Evolutionary conservation across 2,113 vertebrate genomes (phyloP).

Genomic region (Triplophysa dalaica): DNA sequence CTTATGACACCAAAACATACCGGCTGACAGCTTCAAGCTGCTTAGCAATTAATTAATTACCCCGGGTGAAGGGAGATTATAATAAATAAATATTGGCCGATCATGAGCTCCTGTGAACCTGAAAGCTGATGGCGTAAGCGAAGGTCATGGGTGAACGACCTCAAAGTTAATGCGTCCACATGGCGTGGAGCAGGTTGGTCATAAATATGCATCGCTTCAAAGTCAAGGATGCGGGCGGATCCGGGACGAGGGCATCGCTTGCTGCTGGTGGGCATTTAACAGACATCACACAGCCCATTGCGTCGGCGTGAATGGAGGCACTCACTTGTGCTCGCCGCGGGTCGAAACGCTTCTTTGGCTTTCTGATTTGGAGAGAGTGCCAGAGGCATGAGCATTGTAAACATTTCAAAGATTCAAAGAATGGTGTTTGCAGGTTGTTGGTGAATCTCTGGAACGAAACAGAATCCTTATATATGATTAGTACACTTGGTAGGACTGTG

Average conservation of each 20-base stretch:
- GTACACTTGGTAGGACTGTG: constrained; percentile 33
- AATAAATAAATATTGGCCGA: constrained; percentile 48
- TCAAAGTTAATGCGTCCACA: constrained; percentile 68
- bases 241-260: constrained; percentile 54
- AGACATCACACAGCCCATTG: constrained; percentile 60
- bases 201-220: constrained; percentile 73
- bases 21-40: constrained; percentile 70
- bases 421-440: neutral
- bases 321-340: constrained; percentile 11
- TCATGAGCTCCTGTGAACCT: constrained; percentile 48
- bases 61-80: constrained; percentile 44
- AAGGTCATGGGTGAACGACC: constrained; percentile 60
- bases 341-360: constrained; percentile 28
- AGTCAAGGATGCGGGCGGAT: constrained; percentile 58
- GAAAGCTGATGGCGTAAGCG: constrained; percentile 34
- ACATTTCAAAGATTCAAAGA: constrained; percentile 31
- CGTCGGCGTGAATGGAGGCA: constrained; percentile 37
- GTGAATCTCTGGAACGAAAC: constrained; percentile 3
- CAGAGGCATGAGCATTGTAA: constrained; percentile 24
- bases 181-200: constrained; percentile 57
- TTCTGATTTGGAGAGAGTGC: constrained; percentile 23
- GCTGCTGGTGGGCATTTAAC: constrained; percentile 60
- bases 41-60: constrained; percentile 73
- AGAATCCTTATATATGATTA: constrained; percentile 19
- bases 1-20: constrained; percentile 67